phyloP scores from a whole-genome alignment of 1,140 invertebrate species.

The Oncopeltus fasciatus region DNA sequence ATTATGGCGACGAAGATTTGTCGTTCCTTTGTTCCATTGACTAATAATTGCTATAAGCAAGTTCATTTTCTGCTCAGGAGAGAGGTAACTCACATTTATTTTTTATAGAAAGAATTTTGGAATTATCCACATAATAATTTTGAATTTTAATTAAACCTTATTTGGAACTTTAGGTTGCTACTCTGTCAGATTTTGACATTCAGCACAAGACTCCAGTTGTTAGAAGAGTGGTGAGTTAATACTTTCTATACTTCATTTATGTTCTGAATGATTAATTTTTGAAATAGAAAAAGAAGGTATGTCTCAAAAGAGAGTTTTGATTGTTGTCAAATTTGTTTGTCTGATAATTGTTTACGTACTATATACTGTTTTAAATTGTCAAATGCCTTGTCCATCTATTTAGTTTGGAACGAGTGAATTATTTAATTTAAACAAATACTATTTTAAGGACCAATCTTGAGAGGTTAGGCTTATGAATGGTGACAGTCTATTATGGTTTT shows the following conservation, averaged over 20 bases:
- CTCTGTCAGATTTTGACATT: slow-evolving; percentile 20
- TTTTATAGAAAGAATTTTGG: background rate
- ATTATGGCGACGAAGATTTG: background rate
- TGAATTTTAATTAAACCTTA: background rate
- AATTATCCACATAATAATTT: background rate
- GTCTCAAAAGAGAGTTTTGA: background rate
- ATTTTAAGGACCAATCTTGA: too few relatives aligned
- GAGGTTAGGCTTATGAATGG: too few relatives aligned
- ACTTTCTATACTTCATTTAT: background rate
- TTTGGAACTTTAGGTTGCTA: slow-evolving; percentile 10
- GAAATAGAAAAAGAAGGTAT: background rate
- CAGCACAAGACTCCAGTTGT: slow-evolving; percentile 22
- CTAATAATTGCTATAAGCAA: background rate
- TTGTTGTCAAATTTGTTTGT: background rate
- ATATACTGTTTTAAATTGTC: background rate
- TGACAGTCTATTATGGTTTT: too few relatives aligned
- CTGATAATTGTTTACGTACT: background rate
- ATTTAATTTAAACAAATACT: too few relatives aligned
- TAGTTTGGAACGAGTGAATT: too few relatives aligned
- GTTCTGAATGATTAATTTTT: background rate
- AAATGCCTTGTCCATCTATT: background rate
- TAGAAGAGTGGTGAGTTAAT: slow-evolving; percentile 19
- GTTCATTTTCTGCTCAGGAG: background rate
- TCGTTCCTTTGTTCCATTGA: background rate
- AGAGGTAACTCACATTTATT: background rate